A percentile compares a stretch with the other conserved stretches of the same genome.
These are phyloP conservation scores for Pterobdella sp. DNA, from an alignment of 2,888 invertebrate genomes.

Conservation along the genomic window DNA sequence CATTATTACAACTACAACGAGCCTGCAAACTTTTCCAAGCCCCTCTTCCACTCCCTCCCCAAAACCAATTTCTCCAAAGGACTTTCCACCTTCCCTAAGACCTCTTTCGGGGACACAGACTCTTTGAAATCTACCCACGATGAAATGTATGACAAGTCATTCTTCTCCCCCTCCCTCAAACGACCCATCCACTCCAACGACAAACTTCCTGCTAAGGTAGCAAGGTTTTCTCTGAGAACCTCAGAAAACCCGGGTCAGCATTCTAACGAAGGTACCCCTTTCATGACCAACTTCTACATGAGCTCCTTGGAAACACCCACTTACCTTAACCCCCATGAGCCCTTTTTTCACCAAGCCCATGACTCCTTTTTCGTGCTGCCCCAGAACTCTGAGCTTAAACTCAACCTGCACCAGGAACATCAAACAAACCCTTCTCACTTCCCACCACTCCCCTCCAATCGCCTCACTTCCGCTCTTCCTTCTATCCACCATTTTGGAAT, in stretches of 20 bases:
- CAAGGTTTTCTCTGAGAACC: neutral
- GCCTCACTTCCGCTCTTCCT: slow-evolving; percentile 22
- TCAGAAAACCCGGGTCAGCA: neutral
- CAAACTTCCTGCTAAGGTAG: neutral
- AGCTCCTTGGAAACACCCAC: slow-evolving; percentile 22
- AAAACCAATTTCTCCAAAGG: neutral
- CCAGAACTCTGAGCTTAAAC: slow-evolving; percentile 15
- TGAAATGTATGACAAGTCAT: neutral
- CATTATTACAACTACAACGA: neutral
- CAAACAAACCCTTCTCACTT: neutral
- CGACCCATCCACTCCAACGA: neutral
- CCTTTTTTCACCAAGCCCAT: slow-evolving; percentile 6
- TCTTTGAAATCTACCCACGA: neutral
- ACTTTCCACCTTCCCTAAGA: neutral
- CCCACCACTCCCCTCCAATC: neutral
- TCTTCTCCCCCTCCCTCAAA: neutral
- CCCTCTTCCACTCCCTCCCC: neutral
- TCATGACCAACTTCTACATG: neutral
- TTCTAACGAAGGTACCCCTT: neutral
- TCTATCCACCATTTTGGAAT: slow-evolving; percentile 26
- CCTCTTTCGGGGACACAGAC: neutral
- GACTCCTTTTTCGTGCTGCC: slow-evolving; percentile 10
- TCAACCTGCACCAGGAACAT: slow-evolving; percentile 23
- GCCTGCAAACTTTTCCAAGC: neutral
- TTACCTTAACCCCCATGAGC: slow-evolving; percentile 13